phyloP scores from a whole-genome alignment of 1,140 invertebrate species.

The Bombus superbus region DNA sequence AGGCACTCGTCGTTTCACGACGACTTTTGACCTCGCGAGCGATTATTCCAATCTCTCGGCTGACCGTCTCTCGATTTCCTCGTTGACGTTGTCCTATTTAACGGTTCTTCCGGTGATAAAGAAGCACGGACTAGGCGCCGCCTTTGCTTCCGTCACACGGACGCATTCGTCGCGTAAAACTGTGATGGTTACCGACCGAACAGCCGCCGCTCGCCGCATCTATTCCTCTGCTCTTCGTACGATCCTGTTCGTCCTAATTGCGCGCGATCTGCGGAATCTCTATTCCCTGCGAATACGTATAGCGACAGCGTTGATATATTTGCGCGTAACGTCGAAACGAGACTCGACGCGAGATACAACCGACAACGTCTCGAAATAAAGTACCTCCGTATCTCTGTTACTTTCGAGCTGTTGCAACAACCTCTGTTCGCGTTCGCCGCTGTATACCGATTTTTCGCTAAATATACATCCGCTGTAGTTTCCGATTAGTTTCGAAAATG shows the following conservation, averaged over 20 bases:
- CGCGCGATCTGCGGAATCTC: not conserved
- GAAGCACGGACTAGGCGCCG: constrained; percentile 2
- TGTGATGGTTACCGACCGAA: not conserved
- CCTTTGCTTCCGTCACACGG: not conserved
- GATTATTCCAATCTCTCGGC: constrained; percentile 50
- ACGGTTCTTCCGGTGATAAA: constrained; percentile 54
- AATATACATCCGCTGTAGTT: no score
- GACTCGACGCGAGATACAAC: not conserved
- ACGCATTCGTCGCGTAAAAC: not conserved
- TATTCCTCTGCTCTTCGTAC: not conserved
- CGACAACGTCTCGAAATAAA: not conserved
- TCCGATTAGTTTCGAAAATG: not conserved
- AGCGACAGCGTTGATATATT: not conserved
- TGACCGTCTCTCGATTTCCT: constrained; percentile 38
- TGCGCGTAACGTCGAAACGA: not conserved
- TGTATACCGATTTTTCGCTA: no score
- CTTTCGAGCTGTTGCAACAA: not conserved
- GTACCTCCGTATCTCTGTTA: not conserved
- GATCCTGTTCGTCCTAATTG: not conserved
- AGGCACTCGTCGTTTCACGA: not conserved
- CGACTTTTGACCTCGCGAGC: constrained; percentile 45
- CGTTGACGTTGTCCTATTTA: constrained; percentile 48
- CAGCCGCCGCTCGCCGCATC: not conserved
- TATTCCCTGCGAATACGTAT: not conserved
- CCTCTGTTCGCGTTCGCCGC: no score